These are phyloP conservation scores for Haliclystus octoradiatus DNA, from an alignment of 30 jellyfish, hydroid and myxozoan genomes.

Conservation along the genomic window DNA sequence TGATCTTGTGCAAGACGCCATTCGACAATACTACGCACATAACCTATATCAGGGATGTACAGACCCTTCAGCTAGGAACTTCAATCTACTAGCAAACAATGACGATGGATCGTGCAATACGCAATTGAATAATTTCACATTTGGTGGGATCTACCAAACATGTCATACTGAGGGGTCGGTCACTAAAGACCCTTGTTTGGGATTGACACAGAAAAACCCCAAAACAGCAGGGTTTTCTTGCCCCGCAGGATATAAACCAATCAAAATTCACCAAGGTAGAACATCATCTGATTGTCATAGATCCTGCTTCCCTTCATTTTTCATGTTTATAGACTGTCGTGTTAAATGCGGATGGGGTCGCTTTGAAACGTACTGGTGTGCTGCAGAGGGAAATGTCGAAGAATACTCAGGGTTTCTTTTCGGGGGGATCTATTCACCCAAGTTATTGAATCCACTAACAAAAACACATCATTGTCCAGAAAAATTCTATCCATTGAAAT, in stretches of 20 bases:
- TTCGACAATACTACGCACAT: slow-evolving; percentile 40
- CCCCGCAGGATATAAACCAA: slow-evolving; percentile 33
- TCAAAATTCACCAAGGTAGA: slow-evolving; percentile 23
- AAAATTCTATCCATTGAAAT: slow-evolving; percentile 40
- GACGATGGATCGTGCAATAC: slow-evolving; percentile 60
- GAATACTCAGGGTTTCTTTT: slow-evolving; percentile 51
- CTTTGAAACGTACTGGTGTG: slow-evolving; percentile 54
- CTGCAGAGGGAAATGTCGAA: slow-evolving; percentile 29
- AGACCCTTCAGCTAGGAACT: slow-evolving; percentile 35
- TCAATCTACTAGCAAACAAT: slow-evolving; percentile 51
- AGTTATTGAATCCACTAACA: slow-evolving; percentile 50
- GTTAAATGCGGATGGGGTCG: slow-evolving; percentile 47
- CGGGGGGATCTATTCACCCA: slow-evolving; percentile 57
- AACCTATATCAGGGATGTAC: slow-evolving; percentile 52
- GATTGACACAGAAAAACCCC: slow-evolving; percentile 43
- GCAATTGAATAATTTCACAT: slow-evolving; percentile 38
- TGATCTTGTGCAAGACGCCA: slow-evolving; percentile 24
- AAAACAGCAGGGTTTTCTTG: slow-evolving; percentile 56
- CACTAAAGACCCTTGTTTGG: slow-evolving; percentile 27
- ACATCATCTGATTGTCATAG: slow-evolving; percentile 56
- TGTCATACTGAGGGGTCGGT: slow-evolving; percentile 42
- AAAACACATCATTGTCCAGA: slow-evolving; percentile 54
- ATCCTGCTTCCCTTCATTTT: slow-evolving; percentile 43
- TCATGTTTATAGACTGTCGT: slow-evolving; percentile 51
- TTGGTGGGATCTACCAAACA: slow-evolving; percentile 66